Base-by-base conservation (phyloP, 1,140 invertebrate genomes). In the Drosophila paulistorum region DNA sequence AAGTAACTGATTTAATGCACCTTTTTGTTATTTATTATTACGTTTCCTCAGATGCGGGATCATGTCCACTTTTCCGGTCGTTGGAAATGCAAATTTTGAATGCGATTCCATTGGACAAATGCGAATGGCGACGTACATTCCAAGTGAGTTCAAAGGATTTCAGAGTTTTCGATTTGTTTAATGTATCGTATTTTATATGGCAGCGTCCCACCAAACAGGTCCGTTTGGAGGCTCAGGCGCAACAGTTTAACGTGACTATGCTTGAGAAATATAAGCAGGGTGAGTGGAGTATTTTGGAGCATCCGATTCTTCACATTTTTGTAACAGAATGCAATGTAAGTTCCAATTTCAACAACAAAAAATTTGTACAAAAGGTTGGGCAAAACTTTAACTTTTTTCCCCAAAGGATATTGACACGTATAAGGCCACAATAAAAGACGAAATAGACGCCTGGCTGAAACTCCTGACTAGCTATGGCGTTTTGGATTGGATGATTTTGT, bases 251-350 rank as follows among this genome's bases (percentile, higher is more conserved):
- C 79, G 94, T 95, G 71, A 90, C 97, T 26, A 95, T 95, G 14
- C 92, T 94, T 58, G 96, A 96, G 74, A 94, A 95, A 77, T 92
- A 85, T 51, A 93, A 90, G 26, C 91, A 92, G 57, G 90, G 90
- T 7, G 94, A 95, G 79, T 95, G 94, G 93, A 95, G 96, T 84
- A 93, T 98, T 26, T 93, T 98, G 55, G 95, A 96, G 72, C 95
- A 96, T 74, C 97, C 97, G 23, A 96, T 98, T 90, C 96, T 99
- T 89, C 97, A 99, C 92, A 97, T 97, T 62, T 99, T 96, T 93
- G 98, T 98, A 96, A 98, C 96, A 48, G 98, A 98, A 93, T 98
- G 98, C 93, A 94, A 95, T 77, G 97, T 98, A 94, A 94, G 94
- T 72, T 39, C 14, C 1, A 51, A 51, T 3, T 2, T 7, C 3